These are phyloP conservation scores for Drosophila sechellia DNA, from an alignment of 1,140 invertebrate species.

Conservation along the genomic window DNA sequence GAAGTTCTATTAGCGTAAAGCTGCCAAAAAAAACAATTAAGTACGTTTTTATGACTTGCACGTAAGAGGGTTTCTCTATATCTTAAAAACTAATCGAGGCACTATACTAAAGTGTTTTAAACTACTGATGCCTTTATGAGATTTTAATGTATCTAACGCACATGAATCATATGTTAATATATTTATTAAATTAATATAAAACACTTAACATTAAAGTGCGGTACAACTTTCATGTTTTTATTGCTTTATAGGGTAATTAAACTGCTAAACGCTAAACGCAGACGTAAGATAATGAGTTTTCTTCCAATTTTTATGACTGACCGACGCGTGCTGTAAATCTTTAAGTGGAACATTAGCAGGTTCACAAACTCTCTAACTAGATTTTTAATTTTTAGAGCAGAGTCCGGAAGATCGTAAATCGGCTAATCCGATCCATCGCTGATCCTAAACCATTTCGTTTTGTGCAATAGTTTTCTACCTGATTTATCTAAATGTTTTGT, in stretches of 20 bases:
- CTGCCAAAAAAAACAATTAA: slow-evolving; percentile 35
- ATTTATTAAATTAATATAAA: too few species aligned
- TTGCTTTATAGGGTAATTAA: not conserved
- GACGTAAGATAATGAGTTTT: slow-evolving; percentile 26
- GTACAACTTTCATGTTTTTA: too few species aligned
- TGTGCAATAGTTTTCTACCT: slow-evolving; percentile 22
- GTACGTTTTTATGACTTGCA: slow-evolving; percentile 24
- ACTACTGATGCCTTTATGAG: not conserved
- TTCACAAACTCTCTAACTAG: slow-evolving; percentile 1
- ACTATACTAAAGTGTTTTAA: not conserved
- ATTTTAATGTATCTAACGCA: not conserved
- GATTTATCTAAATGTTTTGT: not conserved
- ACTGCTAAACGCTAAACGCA: slow-evolving; percentile 11
- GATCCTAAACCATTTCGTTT: slow-evolving; percentile 6
- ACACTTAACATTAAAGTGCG: too few species aligned
- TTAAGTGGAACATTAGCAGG: slow-evolving; percentile 22
- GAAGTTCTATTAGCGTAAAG: slow-evolving; percentile 31
- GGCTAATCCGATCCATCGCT: not conserved
- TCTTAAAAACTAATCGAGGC: slow-evolving; percentile 5
- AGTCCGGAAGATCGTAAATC: not conserved
- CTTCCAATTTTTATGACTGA: slow-evolving; percentile 12
- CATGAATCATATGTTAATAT: not conserved
- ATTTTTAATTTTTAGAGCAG: slow-evolving; percentile 11
- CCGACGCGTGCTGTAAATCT: slow-evolving; percentile 26
- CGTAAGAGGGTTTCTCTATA: not conserved